Base-by-base conservation (phyloP, 2,797 vertebrate genomes). In the Leucoraja ocellata region DNA sequence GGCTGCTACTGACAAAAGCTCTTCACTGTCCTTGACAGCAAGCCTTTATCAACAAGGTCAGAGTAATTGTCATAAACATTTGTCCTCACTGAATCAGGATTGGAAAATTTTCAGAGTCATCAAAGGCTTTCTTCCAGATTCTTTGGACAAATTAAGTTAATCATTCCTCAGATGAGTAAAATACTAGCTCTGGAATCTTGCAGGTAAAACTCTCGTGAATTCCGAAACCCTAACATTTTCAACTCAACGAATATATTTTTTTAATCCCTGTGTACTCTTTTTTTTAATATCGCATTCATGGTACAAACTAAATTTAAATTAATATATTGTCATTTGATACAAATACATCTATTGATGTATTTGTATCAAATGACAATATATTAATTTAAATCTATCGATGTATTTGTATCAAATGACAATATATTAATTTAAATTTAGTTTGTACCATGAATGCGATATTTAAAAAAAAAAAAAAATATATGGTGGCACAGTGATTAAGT, bases 11-110 rank as follows among this genome's bases (percentile, higher is more conserved):
- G 84, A 88, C 63, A 68, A 68, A 16, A 23, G 63, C 54, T 61
- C 54, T 84, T 86, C 25, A 88, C 84, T 68, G 84, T 88, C 84
- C 84, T 88, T 88, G 84, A 88, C 63, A 68, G n/a, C 61, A 10
- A 36, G 63, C 63, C 84, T 36, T 88, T 88, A 88, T 88, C 84
- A 68, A 65, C 61, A 88, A 88, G 63, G 61, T 32, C 84, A 88
- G 63, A 21, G 61, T 65, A 83, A 36, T 36, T 32, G 25, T 21
- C 36, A 68, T 68, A 65, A 88, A 88, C 84, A 88, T 21, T 68
- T 68, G n/a, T 88, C 58, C 63, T 88, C n/a, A 36, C 63, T 68
- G 84, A 88, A 88, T 28, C 61, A 88, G 63, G n/a, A 88, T 16
- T 88, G 84, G 61, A 88, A 88, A 88, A 21, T 8, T 36, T 88